Conservation (phyloP, 2,888 invertebrate genomes). For the Cheilosia urbana region DNA sequence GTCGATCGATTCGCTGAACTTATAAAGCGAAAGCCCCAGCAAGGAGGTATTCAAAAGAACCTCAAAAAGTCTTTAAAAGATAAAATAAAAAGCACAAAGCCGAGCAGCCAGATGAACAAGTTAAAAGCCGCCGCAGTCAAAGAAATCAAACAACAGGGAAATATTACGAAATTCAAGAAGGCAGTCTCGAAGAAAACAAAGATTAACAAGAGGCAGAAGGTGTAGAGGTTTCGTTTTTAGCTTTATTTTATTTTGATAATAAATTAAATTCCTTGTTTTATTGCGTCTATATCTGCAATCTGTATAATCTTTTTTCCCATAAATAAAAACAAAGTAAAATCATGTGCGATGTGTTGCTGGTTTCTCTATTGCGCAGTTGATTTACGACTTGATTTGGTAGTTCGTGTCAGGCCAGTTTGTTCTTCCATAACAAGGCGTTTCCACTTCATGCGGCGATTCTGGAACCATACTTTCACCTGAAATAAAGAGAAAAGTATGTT, state of each 20-base stretch:
- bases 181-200: slow-evolving; percentile 61
- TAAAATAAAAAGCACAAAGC: slow-evolving; percentile 59
- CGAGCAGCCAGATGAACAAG: slow-evolving; percentile 59
- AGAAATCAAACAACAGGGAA: slow-evolving; percentile 72
- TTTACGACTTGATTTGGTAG: slow-evolving; percentile 38
- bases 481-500: slow-evolving; percentile 66
- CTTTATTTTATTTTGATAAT: slow-evolving; percentile 62
- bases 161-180: slow-evolving; percentile 75
- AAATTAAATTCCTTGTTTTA: slow-evolving; percentile 53
- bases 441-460: slow-evolving; percentile 94
- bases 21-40: slow-evolving; percentile 79
- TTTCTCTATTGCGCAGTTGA: slow-evolving; percentile 9
- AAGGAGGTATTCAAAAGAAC: slow-evolving; percentile 79
- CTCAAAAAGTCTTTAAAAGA: slow-evolving; percentile 75
- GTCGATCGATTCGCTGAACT: slow-evolving; percentile 78
- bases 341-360: neutral
- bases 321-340: slow-evolving; percentile 27
- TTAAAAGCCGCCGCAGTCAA: slow-evolving; percentile 79
- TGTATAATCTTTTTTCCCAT: slow-evolving; percentile 10
- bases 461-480: slow-evolving; percentile 93
- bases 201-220: slow-evolving; percentile 74
- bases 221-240: slow-evolving; percentile 52
- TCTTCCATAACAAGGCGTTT: slow-evolving; percentile 88
- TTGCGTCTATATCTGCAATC: slow-evolving; percentile 26
- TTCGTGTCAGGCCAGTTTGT: slow-evolving; percentile 31